These are phyloP conservation scores for Myotis yumanensis DNA, from an alignment of 2,113 vertebrate species.

Conservation along the genomic window DNA sequence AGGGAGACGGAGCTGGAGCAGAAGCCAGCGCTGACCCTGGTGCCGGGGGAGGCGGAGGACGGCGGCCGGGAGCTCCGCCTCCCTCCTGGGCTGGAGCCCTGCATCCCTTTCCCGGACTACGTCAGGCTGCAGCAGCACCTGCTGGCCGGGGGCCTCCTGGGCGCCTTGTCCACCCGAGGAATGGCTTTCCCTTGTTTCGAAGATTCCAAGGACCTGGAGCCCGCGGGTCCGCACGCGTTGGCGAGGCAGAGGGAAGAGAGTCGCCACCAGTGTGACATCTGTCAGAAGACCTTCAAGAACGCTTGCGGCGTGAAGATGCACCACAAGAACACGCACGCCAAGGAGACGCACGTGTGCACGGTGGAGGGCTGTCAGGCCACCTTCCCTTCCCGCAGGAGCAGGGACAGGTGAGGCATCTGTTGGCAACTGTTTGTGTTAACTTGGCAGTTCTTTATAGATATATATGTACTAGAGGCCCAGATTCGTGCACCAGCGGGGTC, in stretches of 20 bases:
- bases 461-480: too few relatives aligned
- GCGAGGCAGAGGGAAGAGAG: slow-evolving; percentile 84
- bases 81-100: slow-evolving; percentile 75
- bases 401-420: slow-evolving; percentile 93
- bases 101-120: slow-evolving; percentile 82
- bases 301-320: slow-evolving; percentile 95
- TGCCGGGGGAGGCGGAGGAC: slow-evolving; percentile 75
- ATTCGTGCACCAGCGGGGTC: too few relatives aligned
- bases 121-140: slow-evolving; percentile 85
- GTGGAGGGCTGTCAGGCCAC: slow-evolving; percentile 93
- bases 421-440: not conserved
- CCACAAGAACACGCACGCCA: slow-evolving; percentile 93
- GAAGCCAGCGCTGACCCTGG: slow-evolving; percentile 73
- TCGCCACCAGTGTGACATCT: slow-evolving; percentile 93
- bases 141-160: slow-evolving; percentile 83
- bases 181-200: slow-evolving; percentile 82
- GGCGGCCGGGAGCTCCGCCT: slow-evolving; percentile 79
- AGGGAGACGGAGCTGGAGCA: slow-evolving; percentile 79
- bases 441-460: not conserved
- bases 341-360: slow-evolving; percentile 94
- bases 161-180: slow-evolving; percentile 80
- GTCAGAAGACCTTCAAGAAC: slow-evolving; percentile 96
- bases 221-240: slow-evolving; percentile 76
- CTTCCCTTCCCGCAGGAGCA: slow-evolving; percentile 95
- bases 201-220: slow-evolving; percentile 83